Percentiles rank a stretch among this genome's conserved stretches.
Conservation (phyloP, 2,113 vertebrate genomes). For the Oncorhynchus clarkii region DNA sequence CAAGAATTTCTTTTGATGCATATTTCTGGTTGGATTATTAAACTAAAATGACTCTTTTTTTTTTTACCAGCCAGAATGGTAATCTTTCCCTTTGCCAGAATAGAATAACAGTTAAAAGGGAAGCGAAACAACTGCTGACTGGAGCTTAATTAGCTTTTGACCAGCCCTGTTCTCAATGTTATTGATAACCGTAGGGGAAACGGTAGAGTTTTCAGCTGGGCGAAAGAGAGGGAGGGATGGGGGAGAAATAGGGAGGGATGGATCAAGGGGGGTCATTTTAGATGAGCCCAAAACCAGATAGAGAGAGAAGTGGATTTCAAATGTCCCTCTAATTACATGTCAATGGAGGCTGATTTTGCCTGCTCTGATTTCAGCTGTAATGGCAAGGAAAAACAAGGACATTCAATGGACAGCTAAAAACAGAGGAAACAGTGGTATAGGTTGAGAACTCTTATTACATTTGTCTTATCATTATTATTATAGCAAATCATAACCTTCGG, state of each 20-base stretch:
- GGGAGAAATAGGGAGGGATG: neutral
- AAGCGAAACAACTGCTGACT: conserved; percentile 36
- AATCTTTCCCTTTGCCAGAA: conserved; percentile 32
- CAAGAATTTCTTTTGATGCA: conserved; percentile 44
- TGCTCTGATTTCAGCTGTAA: conserved; percentile 36
- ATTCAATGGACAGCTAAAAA: conserved; percentile 18
- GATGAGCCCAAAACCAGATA: conserved; percentile 30
- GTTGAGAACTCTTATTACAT: neutral
- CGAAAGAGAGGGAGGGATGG: neutral
- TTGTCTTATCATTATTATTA: too few relatives aligned
- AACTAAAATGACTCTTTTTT: conserved; percentile 33
- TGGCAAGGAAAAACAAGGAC: conserved; percentile 30
- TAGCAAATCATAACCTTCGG: too few relatives aligned
- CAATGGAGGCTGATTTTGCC: conserved; percentile 44
- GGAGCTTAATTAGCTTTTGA: conserved; percentile 38
- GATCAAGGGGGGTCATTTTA: conserved; percentile 20
- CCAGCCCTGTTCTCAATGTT: conserved; percentile 23
- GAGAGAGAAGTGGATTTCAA: conserved; percentile 42
- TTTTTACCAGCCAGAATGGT: conserved; percentile 37
- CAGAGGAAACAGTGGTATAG: neutral
- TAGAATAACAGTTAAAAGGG: conserved; percentile 13
- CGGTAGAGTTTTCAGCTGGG: too few relatives aligned
- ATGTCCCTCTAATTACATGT: conserved; percentile 41
- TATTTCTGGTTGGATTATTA: conserved; percentile 37
- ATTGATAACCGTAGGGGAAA: conserved; percentile 32